Base-by-base conservation (phyloP, 1,140 invertebrate species). In the Drosophila mayri region DNA sequence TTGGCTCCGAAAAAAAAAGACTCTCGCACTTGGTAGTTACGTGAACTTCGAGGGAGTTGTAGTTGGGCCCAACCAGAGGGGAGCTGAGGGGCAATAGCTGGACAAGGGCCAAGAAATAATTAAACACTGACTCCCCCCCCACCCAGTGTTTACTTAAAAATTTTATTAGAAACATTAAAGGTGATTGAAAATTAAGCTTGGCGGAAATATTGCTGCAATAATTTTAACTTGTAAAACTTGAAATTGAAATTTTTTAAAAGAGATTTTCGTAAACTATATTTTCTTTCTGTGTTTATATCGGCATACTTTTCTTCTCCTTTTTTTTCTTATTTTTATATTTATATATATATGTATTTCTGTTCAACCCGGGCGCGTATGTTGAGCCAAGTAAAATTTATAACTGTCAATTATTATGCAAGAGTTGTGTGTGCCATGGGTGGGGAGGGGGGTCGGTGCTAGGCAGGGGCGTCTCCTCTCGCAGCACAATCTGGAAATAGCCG, bases 381-480 rank as follows among this genome's bases (percentile, higher is more conserved):
- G 44, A 74, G 72, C 47, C 80, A 72, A 78, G 81, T 79, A 65
- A 92, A 91, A 90, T 91, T 87, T 92, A 92, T 87, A 87, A 87
- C 83, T 92, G 73, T 91, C 90, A 92, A 92, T 92, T 92, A 87
- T 92, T 92, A 92, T 92, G 90, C 90, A 92, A 92, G 90, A 92
- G 82, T 65, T 87, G 81, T 87, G 78, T 84, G 74, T 60, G 47
- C 40, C 20, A 25, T 20, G n/a, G 35, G 22, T 22, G 22, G 22
- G 22, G 1, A 46, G 35, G 20, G 46, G 59, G 37, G 22, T 25
- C 28, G 28, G 41, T 16, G 59, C 20, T 18, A 35, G 22, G n/a
- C 30, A 32, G 37, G 30, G 30, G 32, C 18, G 46, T 63, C 76
- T 63, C 75, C 63, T 67, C 75, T 58, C 50, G 25, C 40, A 49